These are phyloP conservation scores for Samia ricini DNA, from an alignment of 1,140 invertebrate species.

Conservation along the genomic window DNA sequence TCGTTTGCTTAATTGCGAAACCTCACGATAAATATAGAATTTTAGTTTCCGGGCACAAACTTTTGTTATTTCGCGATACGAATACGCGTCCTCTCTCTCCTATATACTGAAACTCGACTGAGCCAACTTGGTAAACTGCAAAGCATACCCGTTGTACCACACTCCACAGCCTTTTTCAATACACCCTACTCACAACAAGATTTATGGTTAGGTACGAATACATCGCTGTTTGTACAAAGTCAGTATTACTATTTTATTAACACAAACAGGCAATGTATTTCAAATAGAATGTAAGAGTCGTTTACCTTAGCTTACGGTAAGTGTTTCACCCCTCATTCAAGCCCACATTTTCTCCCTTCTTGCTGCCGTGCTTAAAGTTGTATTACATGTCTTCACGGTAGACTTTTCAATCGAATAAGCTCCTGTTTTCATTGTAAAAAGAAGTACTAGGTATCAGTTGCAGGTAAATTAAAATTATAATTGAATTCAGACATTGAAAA, in stretches of 20 bases:
- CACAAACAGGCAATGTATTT: not conserved
- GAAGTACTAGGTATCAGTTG: not conserved
- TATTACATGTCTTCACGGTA: slow-evolving; percentile 55
- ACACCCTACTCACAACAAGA: not conserved
- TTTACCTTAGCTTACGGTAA: slow-evolving; percentile 10
- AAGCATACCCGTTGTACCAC: slow-evolving; percentile 14
- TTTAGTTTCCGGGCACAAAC: slow-evolving; percentile 41
- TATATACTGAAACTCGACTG: slow-evolving; percentile 39
- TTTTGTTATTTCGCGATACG: slow-evolving; percentile 43
- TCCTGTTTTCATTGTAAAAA: slow-evolving; percentile 33
- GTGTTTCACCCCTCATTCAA: slow-evolving; percentile 24
- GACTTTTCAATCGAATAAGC: slow-evolving; percentile 53
- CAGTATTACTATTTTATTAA: not conserved
- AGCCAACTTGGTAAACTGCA: slow-evolving; percentile 13
- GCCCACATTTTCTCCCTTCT: slow-evolving; percentile 24
- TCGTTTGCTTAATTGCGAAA: slow-evolving; percentile 16
- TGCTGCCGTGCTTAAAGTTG: slow-evolving; percentile 47
- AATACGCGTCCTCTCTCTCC: slow-evolving; percentile 28
- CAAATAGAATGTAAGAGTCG: not conserved
- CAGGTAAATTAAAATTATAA: not conserved
- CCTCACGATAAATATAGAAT: slow-evolving; percentile 25
- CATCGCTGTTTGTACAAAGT: slow-evolving; percentile 22
- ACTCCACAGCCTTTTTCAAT: slow-evolving; percentile 10
- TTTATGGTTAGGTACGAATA: slow-evolving; percentile 6
- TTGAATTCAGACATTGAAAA: not conserved